Base-by-base conservation (phyloP, 1,140 invertebrate genomes). In the Drosophila ironensis region DNA sequence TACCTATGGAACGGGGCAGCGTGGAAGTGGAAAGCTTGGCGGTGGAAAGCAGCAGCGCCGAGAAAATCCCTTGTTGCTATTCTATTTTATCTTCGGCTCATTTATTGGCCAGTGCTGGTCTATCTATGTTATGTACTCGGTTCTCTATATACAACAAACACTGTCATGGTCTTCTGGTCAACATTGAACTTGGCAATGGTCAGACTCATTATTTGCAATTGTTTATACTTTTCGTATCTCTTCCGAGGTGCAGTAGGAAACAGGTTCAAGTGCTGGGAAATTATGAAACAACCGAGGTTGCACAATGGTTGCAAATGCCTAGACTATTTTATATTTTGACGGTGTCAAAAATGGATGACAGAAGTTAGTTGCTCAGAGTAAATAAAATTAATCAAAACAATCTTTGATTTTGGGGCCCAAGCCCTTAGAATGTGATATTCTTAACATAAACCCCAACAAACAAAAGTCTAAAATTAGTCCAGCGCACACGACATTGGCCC, bases 11-110 rank as follows among this genome's bases (percentile, higher is more conserved):
- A 74, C 46, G 60, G 66, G 66, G 57, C 75, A 63, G 41, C 56
- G 30, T 63, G 64, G 63, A 78, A 80, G 70, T 63, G 64, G 63
- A 80, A 80, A 73, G 45, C 64, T 46, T 40, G 57, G 24, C 47
- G 35, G 16, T 11, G 25, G 12, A 30, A 40, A 38, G 8, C 37
- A 30, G 4, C 41, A 51, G 28, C 44, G 20, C 33, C 4, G 11
- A 37, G 57, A 38, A 64, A 64, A 64, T 64, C 60, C 57, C 60
- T 63, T 48, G 60, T 38, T 63, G 41, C 42, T 64, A 24, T 68
- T 68, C 35, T 28, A 27, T 30, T 56, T 56, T 56, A 40, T 48
- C 35, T 56, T 68, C 16, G 12, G 17, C 50, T 42, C 28, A 52
- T 66, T 66, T 66, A 66, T 66, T 66, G 61, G 64, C 59, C 59